These are phyloP conservation scores for Papilio demoleus DNA, from an alignment of 2,888 invertebrate species.

Conservation along the genomic window DNA sequence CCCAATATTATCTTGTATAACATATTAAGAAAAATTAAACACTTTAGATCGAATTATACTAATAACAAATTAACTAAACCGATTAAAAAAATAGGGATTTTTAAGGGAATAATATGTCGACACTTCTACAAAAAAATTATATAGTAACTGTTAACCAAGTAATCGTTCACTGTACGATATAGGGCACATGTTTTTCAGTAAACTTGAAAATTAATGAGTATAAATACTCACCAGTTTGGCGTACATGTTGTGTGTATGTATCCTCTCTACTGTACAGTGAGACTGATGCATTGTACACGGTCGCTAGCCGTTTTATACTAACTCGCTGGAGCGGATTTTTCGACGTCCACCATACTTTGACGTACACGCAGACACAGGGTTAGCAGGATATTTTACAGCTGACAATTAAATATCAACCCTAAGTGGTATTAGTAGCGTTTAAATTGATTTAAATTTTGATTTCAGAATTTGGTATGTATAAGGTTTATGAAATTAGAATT, in stretches of 20 bases:
- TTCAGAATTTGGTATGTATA: constrained; percentile 24
- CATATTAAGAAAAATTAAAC: too few species aligned
- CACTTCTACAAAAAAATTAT: background rate
- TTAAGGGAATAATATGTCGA: too few species aligned
- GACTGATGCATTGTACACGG: constrained; percentile 64
- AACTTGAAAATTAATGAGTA: constrained; percentile 4
- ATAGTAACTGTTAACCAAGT: background rate
- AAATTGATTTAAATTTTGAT: background rate
- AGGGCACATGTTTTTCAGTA: background rate
- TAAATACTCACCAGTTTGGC: constrained; percentile 72
- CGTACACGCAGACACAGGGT: constrained; percentile 34
- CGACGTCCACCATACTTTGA: constrained; percentile 35
- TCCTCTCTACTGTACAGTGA: constrained; percentile 76
- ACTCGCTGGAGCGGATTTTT: constrained; percentile 38
- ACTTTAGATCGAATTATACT: background rate
- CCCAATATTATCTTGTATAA: too few species aligned
- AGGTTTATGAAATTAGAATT: constrained; percentile 32
- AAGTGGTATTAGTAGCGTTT: background rate
- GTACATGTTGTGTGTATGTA: constrained; percentile 67
- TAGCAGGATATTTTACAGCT: constrained; percentile 33
- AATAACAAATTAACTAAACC: too few species aligned
- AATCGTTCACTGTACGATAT: background rate
- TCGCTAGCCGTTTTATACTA: constrained; percentile 32
- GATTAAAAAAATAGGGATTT: too few species aligned
- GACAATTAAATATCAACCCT: constrained; percentile 23